Conservation (phyloP, 1,140 invertebrate genomes). For the Drosophila auraria region DNA sequence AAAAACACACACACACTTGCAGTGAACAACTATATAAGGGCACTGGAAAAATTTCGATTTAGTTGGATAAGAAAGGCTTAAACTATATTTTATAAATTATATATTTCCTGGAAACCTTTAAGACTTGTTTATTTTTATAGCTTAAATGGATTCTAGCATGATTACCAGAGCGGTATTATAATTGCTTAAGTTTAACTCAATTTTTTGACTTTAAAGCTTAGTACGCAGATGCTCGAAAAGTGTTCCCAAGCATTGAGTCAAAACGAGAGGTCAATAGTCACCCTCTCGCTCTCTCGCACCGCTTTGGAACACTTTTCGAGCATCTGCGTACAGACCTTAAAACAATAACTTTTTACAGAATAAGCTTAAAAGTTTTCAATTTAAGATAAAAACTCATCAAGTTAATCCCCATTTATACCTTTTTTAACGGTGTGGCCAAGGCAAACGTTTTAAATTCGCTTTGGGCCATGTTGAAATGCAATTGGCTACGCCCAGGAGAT, state of each 20-base stretch:
- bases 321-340: too few relatives aligned
- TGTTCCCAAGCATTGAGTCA: too few relatives aligned
- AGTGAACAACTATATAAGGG: slow-evolving; percentile 37
- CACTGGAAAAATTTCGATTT: not conserved
- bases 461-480: slow-evolving; percentile 67
- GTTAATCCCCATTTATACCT: not conserved
- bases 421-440: slow-evolving; percentile 2
- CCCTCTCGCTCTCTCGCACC: too few relatives aligned
- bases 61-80: not conserved
- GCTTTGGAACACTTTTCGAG: too few relatives aligned
- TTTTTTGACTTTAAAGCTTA: too few relatives aligned
- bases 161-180: not conserved
- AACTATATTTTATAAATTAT: not conserved
- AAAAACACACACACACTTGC: slow-evolving; percentile 23
- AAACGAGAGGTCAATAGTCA: too few relatives aligned
- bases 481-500: slow-evolving; percentile 60
- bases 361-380: too few relatives aligned
- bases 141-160: too few relatives aligned
- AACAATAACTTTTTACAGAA: too few relatives aligned
- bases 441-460: slow-evolving; percentile 18
- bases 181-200: not conserved
- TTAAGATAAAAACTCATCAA: not conserved
- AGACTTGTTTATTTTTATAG: not conserved
- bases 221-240: too few relatives aligned
- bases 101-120: not conserved